Evolutionary conservation across 2,797 vertebrate genomes (phyloP).

Genomic region (Mus minutoides): DNA sequence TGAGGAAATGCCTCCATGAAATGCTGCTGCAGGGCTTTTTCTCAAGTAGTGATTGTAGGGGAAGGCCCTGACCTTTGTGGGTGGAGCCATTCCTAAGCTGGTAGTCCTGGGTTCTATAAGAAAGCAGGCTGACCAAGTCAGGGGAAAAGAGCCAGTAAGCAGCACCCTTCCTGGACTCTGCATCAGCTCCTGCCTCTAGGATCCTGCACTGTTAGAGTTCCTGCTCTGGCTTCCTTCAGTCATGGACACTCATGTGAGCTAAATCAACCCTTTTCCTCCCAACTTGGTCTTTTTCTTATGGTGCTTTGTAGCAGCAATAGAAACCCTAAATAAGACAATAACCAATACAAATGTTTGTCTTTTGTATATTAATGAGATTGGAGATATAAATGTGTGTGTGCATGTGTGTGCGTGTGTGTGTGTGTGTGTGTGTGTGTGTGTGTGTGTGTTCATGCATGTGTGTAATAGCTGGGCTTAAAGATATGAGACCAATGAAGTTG

Average conservation of each 20-base stretch:
- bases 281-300: too few relatives aligned
- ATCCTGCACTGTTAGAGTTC: background rate
- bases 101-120: background rate
- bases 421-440: background rate
- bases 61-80: background rate
- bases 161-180: background rate
- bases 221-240: background rate
- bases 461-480: background rate
- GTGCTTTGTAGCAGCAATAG: background rate
- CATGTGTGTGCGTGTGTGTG: background rate
- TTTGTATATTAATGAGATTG: background rate
- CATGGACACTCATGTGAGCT: background rate
- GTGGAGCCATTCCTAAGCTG: background rate
- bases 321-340: background rate
- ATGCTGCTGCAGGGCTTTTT: background rate
- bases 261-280: too few relatives aligned
- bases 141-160: background rate
- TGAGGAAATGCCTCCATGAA: background rate
- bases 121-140: background rate
- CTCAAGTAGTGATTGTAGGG: background rate
- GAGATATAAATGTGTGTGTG: background rate
- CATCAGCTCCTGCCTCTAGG: background rate
- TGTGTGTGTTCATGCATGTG: background rate
- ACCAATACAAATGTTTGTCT: background rate
- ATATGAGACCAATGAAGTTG: background rate